Percentiles rank a stretch among this genome's conserved stretches.
These are phyloP conservation scores for Pachliopta kotzebuea DNA, from an alignment of 2,888 invertebrate genomes.

Conservation along the genomic window DNA sequence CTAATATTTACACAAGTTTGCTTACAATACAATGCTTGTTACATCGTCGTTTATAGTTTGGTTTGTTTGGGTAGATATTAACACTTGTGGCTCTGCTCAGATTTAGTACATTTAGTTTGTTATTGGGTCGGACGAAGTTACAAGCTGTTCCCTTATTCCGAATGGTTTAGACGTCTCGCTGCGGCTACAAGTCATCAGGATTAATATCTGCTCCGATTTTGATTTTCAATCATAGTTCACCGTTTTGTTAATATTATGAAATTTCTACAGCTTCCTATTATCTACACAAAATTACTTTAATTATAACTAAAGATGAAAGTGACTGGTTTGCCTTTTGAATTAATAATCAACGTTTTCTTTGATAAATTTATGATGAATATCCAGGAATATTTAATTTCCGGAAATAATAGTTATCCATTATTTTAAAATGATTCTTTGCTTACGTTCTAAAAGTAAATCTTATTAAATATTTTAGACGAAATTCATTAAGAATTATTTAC, in stretches of 20 bases:
- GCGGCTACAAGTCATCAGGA: constrained; percentile 15
- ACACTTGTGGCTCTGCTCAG: constrained; percentile 43
- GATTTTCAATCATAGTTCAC: background rate
- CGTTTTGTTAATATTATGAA: background rate
- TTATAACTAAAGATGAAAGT: background rate
- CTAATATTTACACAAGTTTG: too few species aligned
- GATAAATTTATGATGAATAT: background rate
- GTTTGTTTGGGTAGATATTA: constrained; percentile 35
- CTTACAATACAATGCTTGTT: too few species aligned
- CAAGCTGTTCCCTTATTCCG: constrained; percentile 32
- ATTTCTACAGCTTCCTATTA: background rate
- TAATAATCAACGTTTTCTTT: background rate
- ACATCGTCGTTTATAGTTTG: constrained; percentile 42
- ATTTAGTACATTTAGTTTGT: constrained; percentile 41
- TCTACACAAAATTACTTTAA: background rate
- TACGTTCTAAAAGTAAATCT: constrained; percentile 17
- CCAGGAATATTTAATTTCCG: too few species aligned
- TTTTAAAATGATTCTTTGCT: constrained; percentile 11
- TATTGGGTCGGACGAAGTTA: constrained; percentile 46
- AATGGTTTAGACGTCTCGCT: constrained; percentile 40
- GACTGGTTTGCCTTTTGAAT: background rate
- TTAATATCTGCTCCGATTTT: constrained; percentile 11
- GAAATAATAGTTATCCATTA: background rate
- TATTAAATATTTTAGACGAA: background rate
- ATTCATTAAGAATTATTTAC: constrained; percentile 48